Evolutionary conservation across 2,113 vertebrate species (phyloP), one percentile per base, ranked within the genome.

Genomic region (Sander lucioperca): DNA sequence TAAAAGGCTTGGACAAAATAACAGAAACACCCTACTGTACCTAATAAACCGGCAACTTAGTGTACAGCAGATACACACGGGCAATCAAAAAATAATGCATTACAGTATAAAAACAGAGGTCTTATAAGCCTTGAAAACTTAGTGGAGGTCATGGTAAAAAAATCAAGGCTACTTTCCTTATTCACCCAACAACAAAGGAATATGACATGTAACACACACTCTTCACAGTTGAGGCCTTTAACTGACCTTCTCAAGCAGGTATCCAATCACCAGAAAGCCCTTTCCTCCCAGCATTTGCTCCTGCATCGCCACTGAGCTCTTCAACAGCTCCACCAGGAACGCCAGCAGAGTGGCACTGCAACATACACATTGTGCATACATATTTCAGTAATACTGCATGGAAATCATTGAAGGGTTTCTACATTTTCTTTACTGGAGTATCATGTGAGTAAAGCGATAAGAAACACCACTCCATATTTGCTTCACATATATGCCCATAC

Each of bases 291-390:
- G 93, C 98, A 99, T 99, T 92, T 99, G 98, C 70, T 99, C 98
- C 94, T 99, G 98, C 98, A 99, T 99, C 93, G 98, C 98, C 84
- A 99, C 98, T 13, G 98, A 99, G 94, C 98, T 99, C 95, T 99
- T 99, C 90, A 99, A 91, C 83, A 99, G 96, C 90, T 99, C 98
- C 94, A 99, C 97, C 92, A 99, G 93, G 95, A 99, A 99, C 43
- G 97, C 98, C 93, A 99, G 92, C 74, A 99, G 95, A 57, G 98
- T 99, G 79, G 98, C 98, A 93, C 98, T 99, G 95, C 71, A 93
- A 88, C 67, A 84, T 0, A 83, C 51, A 85, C 61, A 75, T 23
- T 2, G 13, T 33, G 48, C 36, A 75, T 27, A 83, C 21, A 73
- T 3, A 27, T 36, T 19, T 70, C 33, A 62, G 19, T 43, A 16